These are phyloP conservation scores for Mylabris sibirica DNA, from an alignment of 2,888 invertebrate genomes.

Conservation along the genomic window DNA sequence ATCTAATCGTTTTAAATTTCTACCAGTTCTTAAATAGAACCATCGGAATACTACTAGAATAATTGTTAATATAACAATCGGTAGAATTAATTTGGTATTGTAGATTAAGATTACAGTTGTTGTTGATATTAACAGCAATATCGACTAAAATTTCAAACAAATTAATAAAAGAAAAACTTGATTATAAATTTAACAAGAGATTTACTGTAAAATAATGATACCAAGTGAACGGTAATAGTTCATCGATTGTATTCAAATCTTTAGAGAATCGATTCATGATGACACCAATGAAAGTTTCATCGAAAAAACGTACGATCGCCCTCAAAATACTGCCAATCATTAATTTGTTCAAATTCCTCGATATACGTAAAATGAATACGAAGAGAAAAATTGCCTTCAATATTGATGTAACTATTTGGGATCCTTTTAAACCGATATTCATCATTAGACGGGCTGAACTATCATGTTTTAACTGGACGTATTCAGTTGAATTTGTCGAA, in stretches of 20 bases:
- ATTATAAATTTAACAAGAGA: neutral
- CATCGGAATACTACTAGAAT: conserved; percentile 25
- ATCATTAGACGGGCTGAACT: neutral
- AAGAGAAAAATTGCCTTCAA: neutral
- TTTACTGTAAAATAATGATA: conserved; percentile 13
- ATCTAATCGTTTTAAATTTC: conserved; percentile 41
- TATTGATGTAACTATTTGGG: neutral
- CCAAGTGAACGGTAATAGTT: neutral
- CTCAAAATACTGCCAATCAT: conserved; percentile 6
- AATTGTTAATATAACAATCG: conserved; percentile 24
- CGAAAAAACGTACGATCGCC: conserved; percentile 11
- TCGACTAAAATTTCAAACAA: neutral
- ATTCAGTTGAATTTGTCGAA: conserved; percentile 15
- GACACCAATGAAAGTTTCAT: conserved; percentile 5
- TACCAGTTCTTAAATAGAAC: conserved; percentile 40
- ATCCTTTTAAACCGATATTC: neutral
- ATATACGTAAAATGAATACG: neutral
- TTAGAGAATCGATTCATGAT: conserved; percentile 68
- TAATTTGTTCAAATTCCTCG: conserved; percentile 4
- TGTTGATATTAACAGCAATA: neutral
- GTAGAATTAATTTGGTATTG: neutral
- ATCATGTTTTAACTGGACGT: neutral
- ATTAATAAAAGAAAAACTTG: neutral
- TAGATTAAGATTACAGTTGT: neutral
- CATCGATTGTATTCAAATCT: conserved; percentile 49